Percentiles rank a stretch among this genome's conserved stretches.
Conservation (phyloP, 2,888 invertebrate species). For the Trissonchulus latispiculum region DNA sequence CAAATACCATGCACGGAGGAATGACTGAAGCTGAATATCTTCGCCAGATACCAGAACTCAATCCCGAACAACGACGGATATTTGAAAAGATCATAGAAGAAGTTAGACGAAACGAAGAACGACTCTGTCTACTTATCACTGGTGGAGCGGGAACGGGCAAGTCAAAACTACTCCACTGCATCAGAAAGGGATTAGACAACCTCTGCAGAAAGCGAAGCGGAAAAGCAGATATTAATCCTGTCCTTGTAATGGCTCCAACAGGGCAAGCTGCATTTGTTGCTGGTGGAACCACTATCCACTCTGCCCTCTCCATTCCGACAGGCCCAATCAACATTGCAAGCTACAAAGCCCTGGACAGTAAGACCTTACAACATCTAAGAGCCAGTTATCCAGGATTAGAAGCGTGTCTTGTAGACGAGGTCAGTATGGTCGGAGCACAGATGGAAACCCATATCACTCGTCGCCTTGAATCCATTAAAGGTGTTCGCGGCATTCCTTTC, state of each 20-base stretch:
- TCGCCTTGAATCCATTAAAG: background rate
- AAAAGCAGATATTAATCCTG: background rate
- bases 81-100: background rate
- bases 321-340: background rate
- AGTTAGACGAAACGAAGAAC: background rate
- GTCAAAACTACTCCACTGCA: conserved; percentile 23
- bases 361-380: background rate
- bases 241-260: conserved; percentile 24
- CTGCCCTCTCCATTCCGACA: conserved; percentile 23
- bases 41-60: background rate
- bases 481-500: background rate
- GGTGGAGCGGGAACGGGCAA: conserved; percentile 29
- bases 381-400: background rate
- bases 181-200: background rate
- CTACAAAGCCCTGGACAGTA: background rate
- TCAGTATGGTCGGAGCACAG: background rate
- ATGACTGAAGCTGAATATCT: background rate
- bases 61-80: background rate
- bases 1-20: background rate
- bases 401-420: background rate
- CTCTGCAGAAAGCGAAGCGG: background rate
- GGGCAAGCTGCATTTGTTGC: conserved; percentile 27
- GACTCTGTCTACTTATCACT: conserved; percentile 17
- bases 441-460: background rate
- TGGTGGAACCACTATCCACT: conserved; percentile 26